phyloP scores from a whole-genome alignment of 2,113 vertebrate species.

The Glaucomys volans region DNA sequence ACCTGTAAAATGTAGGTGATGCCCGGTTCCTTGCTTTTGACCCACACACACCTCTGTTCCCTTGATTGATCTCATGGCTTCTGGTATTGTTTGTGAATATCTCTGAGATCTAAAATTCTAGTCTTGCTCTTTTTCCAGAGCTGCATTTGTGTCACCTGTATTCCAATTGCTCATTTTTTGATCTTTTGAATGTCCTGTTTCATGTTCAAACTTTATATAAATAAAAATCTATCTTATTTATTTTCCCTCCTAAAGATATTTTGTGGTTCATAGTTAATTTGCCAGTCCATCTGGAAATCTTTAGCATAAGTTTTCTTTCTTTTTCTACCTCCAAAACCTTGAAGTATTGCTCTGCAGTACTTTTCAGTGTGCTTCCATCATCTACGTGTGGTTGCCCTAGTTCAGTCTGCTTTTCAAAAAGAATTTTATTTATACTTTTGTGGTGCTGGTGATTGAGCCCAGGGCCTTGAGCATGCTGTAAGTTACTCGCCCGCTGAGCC shows the following conservation, averaged over 20 bases:
- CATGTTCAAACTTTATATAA: not conserved
- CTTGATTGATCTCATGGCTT: not conserved
- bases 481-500: too few species aligned
- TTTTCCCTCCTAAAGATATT: not conserved
- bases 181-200: not conserved
- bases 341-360: not conserved
- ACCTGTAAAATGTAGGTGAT: not conserved
- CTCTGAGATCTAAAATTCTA: not conserved
- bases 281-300: not conserved
- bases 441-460: too few species aligned
- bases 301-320: not conserved
- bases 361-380: not conserved
- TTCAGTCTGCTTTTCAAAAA: not conserved
- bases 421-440: too few species aligned
- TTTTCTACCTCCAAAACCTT: not conserved
- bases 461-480: too few species aligned
- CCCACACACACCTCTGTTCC: not conserved
- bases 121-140: not conserved
- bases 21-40: not conserved
- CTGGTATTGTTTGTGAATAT: not conserved
- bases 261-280: not conserved
- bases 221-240: not conserved
- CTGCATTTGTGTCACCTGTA: not conserved
- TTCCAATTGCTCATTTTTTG: not conserved
- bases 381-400: not conserved